These are phyloP conservation scores for Hyperoplus immaculatus DNA, from an alignment of 2,797 vertebrate species.

Conservation along the genomic window DNA sequence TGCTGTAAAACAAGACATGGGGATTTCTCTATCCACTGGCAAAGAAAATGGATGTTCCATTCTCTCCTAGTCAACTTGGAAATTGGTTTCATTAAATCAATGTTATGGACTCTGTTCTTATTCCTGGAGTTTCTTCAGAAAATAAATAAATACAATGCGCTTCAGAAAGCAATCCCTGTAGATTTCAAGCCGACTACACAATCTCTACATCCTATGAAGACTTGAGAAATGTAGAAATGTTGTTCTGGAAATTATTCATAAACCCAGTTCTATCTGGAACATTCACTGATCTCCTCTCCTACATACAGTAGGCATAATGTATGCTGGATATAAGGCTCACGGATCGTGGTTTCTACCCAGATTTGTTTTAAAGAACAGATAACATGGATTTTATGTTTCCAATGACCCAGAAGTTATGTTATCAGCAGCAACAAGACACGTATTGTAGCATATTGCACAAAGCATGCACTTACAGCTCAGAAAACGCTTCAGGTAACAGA, in stretches of 20 bases:
- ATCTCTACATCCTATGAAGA: not conserved
- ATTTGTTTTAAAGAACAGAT: not conserved
- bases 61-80: conserved; percentile 72
- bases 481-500: not conserved
- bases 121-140: conserved; percentile 18
- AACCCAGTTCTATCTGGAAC: not conserved
- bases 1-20: conserved; percentile 67
- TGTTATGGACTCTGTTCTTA: conserved; percentile 45
- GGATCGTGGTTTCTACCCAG: not conserved
- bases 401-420: not conserved
- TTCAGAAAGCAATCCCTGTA: conserved; percentile 2
- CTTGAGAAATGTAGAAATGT: not conserved
- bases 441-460: not conserved
- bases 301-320: not conserved
- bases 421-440: not conserved
- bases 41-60: conserved; percentile 77
- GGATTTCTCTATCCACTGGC: conserved; percentile 80
- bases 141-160: conserved; percentile 13
- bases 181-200: not conserved
- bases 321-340: not conserved
- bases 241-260: not conserved
- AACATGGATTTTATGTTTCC: not conserved
- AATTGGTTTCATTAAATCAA: conserved; percentile 55
- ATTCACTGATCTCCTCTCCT: too few relatives aligned
- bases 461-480: not conserved